These are phyloP conservation scores for Botia almorhae DNA, from an alignment of 2,797 vertebrate genomes.

Conservation along the genomic window DNA sequence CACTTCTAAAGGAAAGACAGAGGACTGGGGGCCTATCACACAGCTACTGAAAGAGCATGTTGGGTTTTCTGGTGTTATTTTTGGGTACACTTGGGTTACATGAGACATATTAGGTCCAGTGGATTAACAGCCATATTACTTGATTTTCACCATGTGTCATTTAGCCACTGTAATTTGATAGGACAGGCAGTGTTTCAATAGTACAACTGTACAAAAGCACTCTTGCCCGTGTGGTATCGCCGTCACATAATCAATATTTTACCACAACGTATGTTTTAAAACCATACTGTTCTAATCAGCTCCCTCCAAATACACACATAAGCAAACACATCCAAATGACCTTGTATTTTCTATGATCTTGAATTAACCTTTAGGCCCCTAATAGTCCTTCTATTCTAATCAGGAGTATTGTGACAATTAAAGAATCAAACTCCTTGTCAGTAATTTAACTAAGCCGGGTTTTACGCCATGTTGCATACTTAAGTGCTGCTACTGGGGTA, in stretches of 20 bases:
- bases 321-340: too few relatives aligned
- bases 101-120: not conserved
- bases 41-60: not conserved
- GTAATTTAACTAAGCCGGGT: constrained; percentile 59
- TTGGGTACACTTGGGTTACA: not conserved
- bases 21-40: not conserved
- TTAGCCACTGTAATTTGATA: too few relatives aligned
- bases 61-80: not conserved
- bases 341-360: constrained; percentile 42
- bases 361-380: constrained; percentile 49
- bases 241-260: not conserved
- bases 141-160: too few relatives aligned
- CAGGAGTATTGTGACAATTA: constrained; percentile 55
- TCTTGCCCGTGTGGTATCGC: too few relatives aligned
- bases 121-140: too few relatives aligned
- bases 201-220: too few relatives aligned
- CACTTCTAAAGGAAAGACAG: not conserved
- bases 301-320: too few relatives aligned
- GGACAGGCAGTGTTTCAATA: too few relatives aligned
- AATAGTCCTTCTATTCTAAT: constrained; percentile 53
- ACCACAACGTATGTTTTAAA: too few relatives aligned
- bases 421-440: constrained; percentile 49
- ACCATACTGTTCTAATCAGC: too few relatives aligned
- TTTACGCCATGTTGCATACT: constrained; percentile 48
- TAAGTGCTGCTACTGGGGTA: constrained; percentile 49